phyloP scores from a whole-genome alignment of 2,113 vertebrate genomes.

The Parus major region DNA sequence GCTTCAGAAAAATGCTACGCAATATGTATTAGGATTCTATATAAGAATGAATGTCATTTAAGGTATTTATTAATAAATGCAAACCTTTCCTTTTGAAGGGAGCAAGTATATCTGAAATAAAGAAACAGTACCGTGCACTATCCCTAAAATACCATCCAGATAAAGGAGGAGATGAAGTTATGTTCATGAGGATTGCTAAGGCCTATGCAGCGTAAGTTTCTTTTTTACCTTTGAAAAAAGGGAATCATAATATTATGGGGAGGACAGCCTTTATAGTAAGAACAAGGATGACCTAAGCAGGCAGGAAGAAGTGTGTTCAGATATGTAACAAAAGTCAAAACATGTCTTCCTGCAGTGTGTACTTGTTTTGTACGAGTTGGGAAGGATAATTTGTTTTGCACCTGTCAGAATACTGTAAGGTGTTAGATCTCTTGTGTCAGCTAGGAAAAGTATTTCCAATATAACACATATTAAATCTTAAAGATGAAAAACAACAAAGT shows the following conservation, averaged over 20 bases:
- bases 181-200: constrained; percentile 97
- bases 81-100: constrained; percentile 75
- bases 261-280: neutral
- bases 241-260: neutral
- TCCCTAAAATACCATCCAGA: constrained; percentile 95
- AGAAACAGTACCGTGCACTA: constrained; percentile 92
- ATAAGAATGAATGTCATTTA: neutral
- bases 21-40: neutral
- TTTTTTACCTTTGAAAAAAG: neutral
- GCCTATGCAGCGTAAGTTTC: constrained; percentile 92
- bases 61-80: neutral
- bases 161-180: constrained; percentile 94
- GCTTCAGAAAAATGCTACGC: neutral
- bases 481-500: neutral
- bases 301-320: neutral
- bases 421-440: neutral
- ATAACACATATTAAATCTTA: neutral
- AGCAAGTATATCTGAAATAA: constrained; percentile 90
- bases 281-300: neutral
- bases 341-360: neutral
- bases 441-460: neutral
- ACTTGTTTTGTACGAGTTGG: neutral
- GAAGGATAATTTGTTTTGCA: neutral
- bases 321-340: neutral
- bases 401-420: neutral